Evolutionary conservation across 2,113 vertebrate genomes (phyloP).

Genomic region (Vicugna pacos): DNA sequence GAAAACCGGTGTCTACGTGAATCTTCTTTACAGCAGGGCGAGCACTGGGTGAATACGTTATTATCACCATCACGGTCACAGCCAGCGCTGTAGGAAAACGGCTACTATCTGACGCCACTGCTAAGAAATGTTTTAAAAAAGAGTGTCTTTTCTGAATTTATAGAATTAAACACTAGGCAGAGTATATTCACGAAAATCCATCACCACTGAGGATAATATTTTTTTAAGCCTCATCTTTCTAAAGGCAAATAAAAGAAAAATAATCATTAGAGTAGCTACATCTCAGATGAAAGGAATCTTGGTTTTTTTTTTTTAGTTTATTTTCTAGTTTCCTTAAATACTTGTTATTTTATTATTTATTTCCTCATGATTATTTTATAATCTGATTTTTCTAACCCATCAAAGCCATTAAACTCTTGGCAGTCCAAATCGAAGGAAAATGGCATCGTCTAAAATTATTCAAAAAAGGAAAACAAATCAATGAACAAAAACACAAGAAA

Average conservation of each 20-base stretch:
- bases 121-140: neutral
- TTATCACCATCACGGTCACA: neutral
- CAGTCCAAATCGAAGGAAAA: slow-evolving; percentile 54
- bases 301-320: neutral
- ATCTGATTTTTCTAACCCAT: neutral
- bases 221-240: slow-evolving; percentile 3
- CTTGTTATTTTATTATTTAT: slow-evolving; percentile 5
- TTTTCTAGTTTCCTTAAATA: slow-evolving; percentile 19
- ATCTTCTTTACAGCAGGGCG: neutral
- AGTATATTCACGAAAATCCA: neutral
- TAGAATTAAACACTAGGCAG: neutral
- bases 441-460: slow-evolving; percentile 47
- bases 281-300: neutral
- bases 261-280: neutral
- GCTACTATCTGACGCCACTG: neutral
- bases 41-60: neutral
- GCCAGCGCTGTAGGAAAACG: neutral
- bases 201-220: neutral
- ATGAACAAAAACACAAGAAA: slow-evolving; percentile 21
- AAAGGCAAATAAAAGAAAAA: slow-evolving; percentile 1
- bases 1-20: neutral
- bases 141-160: neutral
- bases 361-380: slow-evolving; percentile 35
- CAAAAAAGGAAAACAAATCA: slow-evolving; percentile 29
- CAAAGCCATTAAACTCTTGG: neutral